Evolutionary conservation across 2,888 invertebrate genomes (phyloP), one percentile per base, ranked within the genome.

Genomic region (Esperia sulphurella): DNA sequence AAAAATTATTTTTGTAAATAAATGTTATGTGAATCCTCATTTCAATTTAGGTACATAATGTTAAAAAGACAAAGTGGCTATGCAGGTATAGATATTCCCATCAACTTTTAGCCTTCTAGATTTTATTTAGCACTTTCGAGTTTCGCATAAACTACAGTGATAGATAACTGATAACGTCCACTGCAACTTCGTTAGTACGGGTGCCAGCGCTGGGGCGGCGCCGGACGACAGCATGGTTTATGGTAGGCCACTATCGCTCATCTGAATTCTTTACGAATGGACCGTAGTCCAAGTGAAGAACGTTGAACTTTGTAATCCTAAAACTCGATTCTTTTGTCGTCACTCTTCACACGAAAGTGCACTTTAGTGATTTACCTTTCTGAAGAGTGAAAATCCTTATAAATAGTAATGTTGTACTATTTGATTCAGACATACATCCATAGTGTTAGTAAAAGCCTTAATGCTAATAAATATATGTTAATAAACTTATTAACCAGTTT

Each of bases 151-250:
- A 40, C 40, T 31, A 38, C 31, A 33, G 33, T 29, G n/a, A n/a
- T n/a, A n/a, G n/a, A n/a, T n/a, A n/a, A 39, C 44, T 50, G 50
- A 50, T 50, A 50, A 50, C 41, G 46, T 43, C 46, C 43, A 14
- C n/a, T 30, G 41, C 21, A 45, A 31, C 29, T 40, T 40, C 39
- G 14, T 30, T 31, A 46, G 14, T 10, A 52, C 43, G 45, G 47
- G 43, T 45, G 52, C 49, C 43, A 50, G 55, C 46, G 53, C 47
- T 46, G 54, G 58, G 69, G 68, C 66, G 65, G 67, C 69, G 75
- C 71, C 72, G 62, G 74, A 71, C 68, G 79, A 80, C 79, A 81
- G 72, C 65, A 65, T 78, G 67, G 64, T 84, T 84, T 84, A 84
- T 83, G 75, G 76, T 61, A 62, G 56, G 58, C 54, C 63, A 57